Evolutionary conservation across 2,113 vertebrate species (phyloP).

Genomic region (Nycticryphes semicollaris): DNA sequence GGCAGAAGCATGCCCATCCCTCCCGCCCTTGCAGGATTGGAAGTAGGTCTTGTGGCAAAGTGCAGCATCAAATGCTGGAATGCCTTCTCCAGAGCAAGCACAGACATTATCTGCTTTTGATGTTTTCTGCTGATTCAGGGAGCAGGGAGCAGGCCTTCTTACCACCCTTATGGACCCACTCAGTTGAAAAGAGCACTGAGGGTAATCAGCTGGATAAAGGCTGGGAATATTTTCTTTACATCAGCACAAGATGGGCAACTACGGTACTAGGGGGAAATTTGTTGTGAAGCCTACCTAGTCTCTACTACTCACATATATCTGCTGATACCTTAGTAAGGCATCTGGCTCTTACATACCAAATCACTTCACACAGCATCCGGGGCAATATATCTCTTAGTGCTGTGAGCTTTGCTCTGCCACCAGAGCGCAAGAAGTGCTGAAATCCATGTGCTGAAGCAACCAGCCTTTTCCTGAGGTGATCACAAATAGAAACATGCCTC

Average conservation of each 20-base stretch:
- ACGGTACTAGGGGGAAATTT: neutral
- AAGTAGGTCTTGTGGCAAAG: neutral
- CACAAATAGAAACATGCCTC: neutral
- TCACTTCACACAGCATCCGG: neutral
- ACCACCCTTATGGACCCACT: neutral
- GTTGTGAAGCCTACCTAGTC: neutral
- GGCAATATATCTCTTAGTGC: neutral
- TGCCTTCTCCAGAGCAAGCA: neutral
- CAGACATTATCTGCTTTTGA: neutral
- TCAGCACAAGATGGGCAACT: neutral
- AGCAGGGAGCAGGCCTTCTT: neutral
- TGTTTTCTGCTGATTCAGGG: neutral
- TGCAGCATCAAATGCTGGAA: neutral
- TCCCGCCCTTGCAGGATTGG: neutral
- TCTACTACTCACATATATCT: neutral
- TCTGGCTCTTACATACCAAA: neutral
- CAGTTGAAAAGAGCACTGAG: neutral
- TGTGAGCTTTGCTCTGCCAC: neutral
- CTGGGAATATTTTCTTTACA: neutral
- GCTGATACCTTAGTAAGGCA: conserved; percentile 1
- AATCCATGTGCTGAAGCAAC: neutral
- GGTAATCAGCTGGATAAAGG: neutral
- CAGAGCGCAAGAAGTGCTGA: neutral
- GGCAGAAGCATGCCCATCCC: fast-evolving
- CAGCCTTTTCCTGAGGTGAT: neutral